Conservation (phyloP, 2,888 invertebrate species). For the Eupithecia centaureata region DNA sequence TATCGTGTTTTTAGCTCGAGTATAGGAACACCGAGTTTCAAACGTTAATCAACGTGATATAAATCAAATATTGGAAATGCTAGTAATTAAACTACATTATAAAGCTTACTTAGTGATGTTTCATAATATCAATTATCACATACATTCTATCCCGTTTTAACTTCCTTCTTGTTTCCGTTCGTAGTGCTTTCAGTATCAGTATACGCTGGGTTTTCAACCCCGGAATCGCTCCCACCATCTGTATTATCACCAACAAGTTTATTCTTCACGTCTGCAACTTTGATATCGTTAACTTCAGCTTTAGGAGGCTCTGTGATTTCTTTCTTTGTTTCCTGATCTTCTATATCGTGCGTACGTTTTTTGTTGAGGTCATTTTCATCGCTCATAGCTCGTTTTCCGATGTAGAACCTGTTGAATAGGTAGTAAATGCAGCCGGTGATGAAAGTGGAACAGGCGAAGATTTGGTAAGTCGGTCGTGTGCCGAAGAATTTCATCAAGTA, state of each 20-base stretch:
- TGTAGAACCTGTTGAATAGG: constrained; percentile 86
- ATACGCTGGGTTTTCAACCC: constrained; percentile 76
- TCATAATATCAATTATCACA: constrained; percentile 22
- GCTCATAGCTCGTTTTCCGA: constrained; percentile 81
- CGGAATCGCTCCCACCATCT: constrained; percentile 79
- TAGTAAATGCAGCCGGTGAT: constrained; percentile 87
- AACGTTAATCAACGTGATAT: neutral
- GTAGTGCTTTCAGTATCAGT: constrained; percentile 62
- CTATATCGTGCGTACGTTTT: constrained; percentile 72
- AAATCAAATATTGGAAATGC: neutral
- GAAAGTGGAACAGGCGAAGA: constrained; percentile 86
- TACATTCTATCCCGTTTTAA: constrained; percentile 32
- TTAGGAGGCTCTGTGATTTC: constrained; percentile 63
- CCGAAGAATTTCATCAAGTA: constrained; percentile 89
- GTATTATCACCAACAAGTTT: constrained; percentile 62
- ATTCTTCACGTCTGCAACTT: constrained; percentile 33
- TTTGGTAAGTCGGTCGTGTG: constrained; percentile 88
- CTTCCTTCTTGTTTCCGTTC: constrained; percentile 54
- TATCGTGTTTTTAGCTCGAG: neutral
- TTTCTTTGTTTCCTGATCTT: constrained; percentile 61
- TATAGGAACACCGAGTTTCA: neutral
- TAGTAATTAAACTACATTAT: constrained; percentile 14
- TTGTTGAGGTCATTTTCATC: constrained; percentile 85
- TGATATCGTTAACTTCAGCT: constrained; percentile 41
- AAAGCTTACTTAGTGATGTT: constrained; percentile 20